Conservation (phyloP, 2,797 vertebrate species). For the Hephaestus fuliginosus region DNA sequence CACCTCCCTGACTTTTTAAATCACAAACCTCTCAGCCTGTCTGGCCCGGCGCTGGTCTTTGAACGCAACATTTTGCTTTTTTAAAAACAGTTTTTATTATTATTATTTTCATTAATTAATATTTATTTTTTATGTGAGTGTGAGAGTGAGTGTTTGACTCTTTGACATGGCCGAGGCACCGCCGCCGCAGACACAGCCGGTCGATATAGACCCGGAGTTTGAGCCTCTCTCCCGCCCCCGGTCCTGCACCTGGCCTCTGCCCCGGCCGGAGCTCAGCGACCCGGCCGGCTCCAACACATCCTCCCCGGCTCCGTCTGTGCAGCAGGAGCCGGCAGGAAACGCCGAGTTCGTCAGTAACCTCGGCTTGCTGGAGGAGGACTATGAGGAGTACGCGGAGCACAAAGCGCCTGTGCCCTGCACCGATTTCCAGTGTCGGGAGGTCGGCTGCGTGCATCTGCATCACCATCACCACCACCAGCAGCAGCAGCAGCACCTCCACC, state of each 20-base stretch:
- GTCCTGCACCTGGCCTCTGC: conserved; percentile 97
- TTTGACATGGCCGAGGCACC: conserved; percentile 88
- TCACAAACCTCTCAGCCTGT: background rate
- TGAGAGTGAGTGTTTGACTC: conserved; percentile 34
- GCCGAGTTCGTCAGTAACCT: conserved; percentile 90
- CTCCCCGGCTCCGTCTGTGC: conserved; percentile 88
- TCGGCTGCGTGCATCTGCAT: conserved; percentile 80
- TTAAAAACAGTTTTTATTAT: no score
- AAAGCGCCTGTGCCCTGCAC: conserved; percentile 77
- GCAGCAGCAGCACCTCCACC: conserved; percentile 34
- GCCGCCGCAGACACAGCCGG: conserved; percentile 81
- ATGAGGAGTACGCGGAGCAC: conserved; percentile 80
- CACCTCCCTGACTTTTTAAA: conserved; percentile 2
- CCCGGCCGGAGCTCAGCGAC: conserved; percentile 90
- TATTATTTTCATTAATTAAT: background rate
- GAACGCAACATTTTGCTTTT: conserved; percentile 8
- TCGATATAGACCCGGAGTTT: conserved; percentile 96
- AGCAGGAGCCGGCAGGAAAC: conserved; percentile 84
- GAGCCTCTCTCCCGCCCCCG: conserved; percentile 94
- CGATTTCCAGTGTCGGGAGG: conserved; percentile 87
- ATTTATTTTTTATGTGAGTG: conserved; percentile 18
- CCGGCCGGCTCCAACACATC: conserved; percentile 90
- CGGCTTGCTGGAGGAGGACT: conserved; percentile 92
- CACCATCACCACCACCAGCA: conserved; percentile 69
- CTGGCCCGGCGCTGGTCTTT: background rate